Conservation (phyloP, 2,113 vertebrate genomes). For the Trichomycterus rosablanca region DNA sequence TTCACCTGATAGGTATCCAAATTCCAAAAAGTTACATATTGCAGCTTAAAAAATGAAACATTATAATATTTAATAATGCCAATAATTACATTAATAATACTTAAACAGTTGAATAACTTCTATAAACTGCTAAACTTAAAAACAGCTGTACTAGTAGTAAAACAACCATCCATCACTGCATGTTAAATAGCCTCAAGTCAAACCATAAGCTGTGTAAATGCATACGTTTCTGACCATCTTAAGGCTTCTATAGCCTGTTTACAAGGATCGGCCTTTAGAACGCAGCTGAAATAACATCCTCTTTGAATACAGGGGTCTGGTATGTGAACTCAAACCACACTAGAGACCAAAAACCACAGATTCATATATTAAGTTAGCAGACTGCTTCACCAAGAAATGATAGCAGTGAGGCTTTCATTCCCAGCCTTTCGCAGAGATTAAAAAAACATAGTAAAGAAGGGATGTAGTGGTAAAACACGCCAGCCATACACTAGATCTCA, state of each 20-base stretch:
- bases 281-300: slow-evolving; percentile 22
- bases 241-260: not conserved
- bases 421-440: not conserved
- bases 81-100: too few relatives aligned
- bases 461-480: too few relatives aligned
- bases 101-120: too few relatives aligned
- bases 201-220: not conserved
- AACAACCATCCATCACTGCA: too few relatives aligned
- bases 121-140: too few relatives aligned
- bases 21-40: too few relatives aligned
- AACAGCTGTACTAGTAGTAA: too few relatives aligned
- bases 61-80: too few relatives aligned
- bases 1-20: too few relatives aligned
- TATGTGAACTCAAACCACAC: slow-evolving; percentile 19
- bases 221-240: not conserved
- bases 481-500: too few relatives aligned
- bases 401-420: not conserved
- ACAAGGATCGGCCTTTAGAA: slow-evolving; percentile 5
- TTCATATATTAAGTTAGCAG: not conserved
- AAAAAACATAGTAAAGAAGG: not conserved
- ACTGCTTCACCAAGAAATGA: not conserved
- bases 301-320: slow-evolving; percentile 15
- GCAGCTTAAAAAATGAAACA: too few relatives aligned
- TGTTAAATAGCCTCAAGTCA: too few relatives aligned
- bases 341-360: not conserved